Percentiles rank a stretch among this genome's conserved stretches.
These are phyloP conservation scores for Tetragnatha versicolor DNA, from an alignment of 1,140 invertebrate species.

Conservation along the genomic window DNA sequence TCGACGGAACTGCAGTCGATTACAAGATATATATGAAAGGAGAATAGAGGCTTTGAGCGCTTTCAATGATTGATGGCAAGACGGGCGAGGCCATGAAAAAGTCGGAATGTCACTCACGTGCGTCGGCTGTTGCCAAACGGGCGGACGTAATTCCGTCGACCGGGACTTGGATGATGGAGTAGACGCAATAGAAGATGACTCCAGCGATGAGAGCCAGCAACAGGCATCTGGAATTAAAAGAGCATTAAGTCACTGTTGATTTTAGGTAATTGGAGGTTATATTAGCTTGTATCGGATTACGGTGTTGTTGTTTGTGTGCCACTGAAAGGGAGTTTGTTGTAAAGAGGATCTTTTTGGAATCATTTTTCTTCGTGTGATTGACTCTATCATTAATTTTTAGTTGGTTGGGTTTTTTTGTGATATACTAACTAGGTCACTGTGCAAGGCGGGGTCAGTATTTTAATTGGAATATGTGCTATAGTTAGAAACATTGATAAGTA, in stretches of 20 bases:
- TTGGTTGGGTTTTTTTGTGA: background rate
- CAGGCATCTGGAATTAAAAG: conserved; percentile 27
- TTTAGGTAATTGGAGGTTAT: background rate
- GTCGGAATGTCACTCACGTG: conserved; percentile 23
- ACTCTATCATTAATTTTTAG: background rate
- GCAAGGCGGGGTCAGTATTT: no score
- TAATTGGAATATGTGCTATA: no score
- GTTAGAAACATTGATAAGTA: no score
- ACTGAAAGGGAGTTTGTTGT: background rate
- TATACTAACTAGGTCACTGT: no score
- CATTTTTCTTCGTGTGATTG: background rate
- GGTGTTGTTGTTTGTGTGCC: background rate
- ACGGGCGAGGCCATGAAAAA: no score
- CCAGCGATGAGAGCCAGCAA: conserved; percentile 18
- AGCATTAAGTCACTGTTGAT: background rate
- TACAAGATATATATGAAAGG: background rate
- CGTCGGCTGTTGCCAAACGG: conserved; percentile 30
- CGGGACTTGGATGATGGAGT: conserved; percentile 29
- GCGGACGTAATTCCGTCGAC: conserved; percentile 24
- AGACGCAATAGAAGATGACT: conserved; percentile 29
- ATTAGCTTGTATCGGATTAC: background rate
- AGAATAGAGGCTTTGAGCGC: background rate
- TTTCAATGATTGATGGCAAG: no score
- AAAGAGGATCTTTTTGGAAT: background rate
- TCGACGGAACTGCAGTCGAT: no score